phyloP scores from a whole-genome alignment of 2,113 vertebrate species.

The Cyprinodon variegatus region DNA sequence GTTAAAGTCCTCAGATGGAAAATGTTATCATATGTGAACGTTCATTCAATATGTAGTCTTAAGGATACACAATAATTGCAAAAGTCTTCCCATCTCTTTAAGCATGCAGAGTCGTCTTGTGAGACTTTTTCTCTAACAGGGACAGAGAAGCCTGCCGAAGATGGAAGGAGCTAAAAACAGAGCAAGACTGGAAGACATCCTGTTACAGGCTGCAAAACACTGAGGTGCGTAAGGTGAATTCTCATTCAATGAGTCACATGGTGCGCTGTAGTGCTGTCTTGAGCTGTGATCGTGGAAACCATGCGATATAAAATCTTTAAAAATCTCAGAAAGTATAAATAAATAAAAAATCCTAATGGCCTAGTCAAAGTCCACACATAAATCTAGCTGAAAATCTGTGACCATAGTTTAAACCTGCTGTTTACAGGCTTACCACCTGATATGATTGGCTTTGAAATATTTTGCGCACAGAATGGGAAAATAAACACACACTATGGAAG shows the following conservation, averaged over 20 bases:
- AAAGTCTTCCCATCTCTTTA: not conserved
- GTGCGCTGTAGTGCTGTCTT: not conserved
- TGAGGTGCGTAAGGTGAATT: not conserved
- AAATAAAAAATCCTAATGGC: not conserved
- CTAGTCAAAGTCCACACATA: not conserved
- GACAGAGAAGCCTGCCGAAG: too few species aligned
- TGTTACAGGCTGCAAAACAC: not conserved
- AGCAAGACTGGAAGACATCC: too few species aligned
- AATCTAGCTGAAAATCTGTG: not conserved
- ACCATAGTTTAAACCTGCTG: not conserved
- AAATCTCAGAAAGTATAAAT: not conserved
- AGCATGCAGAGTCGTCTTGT: not conserved
- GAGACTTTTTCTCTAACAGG: too few species aligned
- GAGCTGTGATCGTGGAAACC: not conserved
- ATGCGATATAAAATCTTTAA: not conserved
- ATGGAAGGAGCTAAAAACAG: not conserved
- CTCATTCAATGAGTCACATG: not conserved
- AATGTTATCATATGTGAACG: constrained; percentile 15
- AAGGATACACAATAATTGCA: not conserved
- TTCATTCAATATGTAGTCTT: not conserved
- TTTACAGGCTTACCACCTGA: not conserved
- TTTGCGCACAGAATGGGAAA: not conserved
- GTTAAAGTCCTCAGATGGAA: constrained; percentile 46
- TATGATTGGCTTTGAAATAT: not conserved
- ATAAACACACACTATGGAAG: too few species aligned